Evolutionary conservation across 2,113 vertebrate species (phyloP), one percentile per base, ranked within the genome.

Genomic region (Porphyrio hochstetteri): DNA sequence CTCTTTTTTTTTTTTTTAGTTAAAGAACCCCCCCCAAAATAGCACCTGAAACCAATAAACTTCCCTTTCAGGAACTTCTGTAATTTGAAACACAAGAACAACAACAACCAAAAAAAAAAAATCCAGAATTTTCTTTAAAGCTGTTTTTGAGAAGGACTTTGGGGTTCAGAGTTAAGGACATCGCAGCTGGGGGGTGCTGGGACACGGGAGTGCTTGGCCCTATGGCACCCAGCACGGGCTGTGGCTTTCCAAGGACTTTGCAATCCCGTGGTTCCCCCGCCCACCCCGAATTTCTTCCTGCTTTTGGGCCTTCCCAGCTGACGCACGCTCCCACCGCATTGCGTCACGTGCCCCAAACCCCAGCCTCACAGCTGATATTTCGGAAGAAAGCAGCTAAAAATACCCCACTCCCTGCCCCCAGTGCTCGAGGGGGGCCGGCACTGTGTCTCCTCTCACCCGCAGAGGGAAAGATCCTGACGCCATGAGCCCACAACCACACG

Each of bases 1-100:
- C 23, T 50, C 28, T 72, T 56, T 65, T 52, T 53, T 71, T 71
- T 69, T 71, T 90, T 80, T 55, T 67, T 33, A 81, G 81, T 44
- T 91, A 46, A 94, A 96, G 86, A 83, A 89, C 70, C 84, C 89
- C 84, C 89, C 94, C 94, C 36, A 68, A 85, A 97, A 97, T 96
- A 97, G 95, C 65, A 96, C 87, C 95, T 95, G 96, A 97, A 97
- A 97, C 96, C 91, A 94, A 96, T 91, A 97, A 97, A 97, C 96
- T 96, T 97, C 96, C 96, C 96, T 95, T 95, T 95, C 94, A 95
- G 93, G 95, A 97, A 94, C 96, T 96, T 96, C 95, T 95, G 96
- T 97, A 95, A 97, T 97, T 94, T 95, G 91, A 95, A 95, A 82
- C 93, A 92, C 35, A 77, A 52, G 24, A 52, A 52, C 24, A 52